Conservation (phyloP, 1,140 invertebrate genomes). For the Choristoneura fumiferana region DNA sequence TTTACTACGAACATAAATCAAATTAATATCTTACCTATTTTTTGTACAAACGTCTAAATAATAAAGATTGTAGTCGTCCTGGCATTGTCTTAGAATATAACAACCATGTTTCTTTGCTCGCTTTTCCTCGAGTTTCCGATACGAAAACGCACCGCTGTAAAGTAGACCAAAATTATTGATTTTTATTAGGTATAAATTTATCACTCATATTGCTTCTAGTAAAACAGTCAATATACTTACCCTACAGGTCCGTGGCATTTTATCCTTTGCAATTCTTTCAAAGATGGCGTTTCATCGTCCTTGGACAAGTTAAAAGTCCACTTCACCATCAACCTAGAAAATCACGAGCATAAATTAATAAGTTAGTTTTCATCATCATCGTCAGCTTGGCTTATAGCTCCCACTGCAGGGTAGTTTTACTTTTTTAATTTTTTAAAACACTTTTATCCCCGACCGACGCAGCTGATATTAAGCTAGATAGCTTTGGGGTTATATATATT, state of each 20-base stretch:
- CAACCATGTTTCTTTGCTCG: conserved; percentile 85
- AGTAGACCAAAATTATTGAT: too few relatives aligned
- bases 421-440: too few relatives aligned
- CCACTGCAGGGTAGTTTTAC: too few relatives aligned
- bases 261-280: conserved; percentile 84
- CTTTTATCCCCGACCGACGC: too few relatives aligned
- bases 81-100: conserved; percentile 90
- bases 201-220: too few relatives aligned
- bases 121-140: conserved; percentile 89
- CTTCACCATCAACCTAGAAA: conserved; percentile 85
- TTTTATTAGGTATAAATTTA: too few relatives aligned
- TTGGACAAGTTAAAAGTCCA: conserved; percentile 95
- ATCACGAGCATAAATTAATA: conserved; percentile 22
- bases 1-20: too few relatives aligned
- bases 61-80: conserved; percentile 86
- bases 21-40: conserved; percentile 81
- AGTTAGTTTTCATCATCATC: too few relatives aligned
- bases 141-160: conserved; percentile 88
- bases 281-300: conserved; percentile 86
- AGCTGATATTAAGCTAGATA: too few relatives aligned
- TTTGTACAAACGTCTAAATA: conserved; percentile 89
- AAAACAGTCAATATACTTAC: conserved; percentile 66
- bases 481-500: too few relatives aligned
- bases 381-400: too few relatives aligned
- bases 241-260: conserved; percentile 94